Conservation (phyloP, 2,888 invertebrate species). For the Caenorhabditis plicata region DNA sequence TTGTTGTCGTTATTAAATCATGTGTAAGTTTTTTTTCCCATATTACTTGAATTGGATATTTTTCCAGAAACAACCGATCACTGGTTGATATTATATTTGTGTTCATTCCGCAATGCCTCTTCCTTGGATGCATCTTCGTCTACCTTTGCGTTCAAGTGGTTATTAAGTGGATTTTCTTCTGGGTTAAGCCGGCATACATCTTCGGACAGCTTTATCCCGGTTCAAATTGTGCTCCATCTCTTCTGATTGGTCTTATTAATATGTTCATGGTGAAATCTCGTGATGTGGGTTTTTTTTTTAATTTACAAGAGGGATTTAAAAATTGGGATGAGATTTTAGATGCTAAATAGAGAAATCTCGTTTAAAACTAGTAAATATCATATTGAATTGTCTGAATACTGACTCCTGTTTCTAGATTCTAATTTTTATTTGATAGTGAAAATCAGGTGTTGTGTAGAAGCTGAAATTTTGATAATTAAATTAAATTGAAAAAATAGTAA, state of each 20-base stretch:
- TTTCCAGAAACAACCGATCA: conserved; percentile 70
- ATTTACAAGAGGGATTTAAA: too few species aligned
- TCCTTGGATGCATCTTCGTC: conserved; percentile 86
- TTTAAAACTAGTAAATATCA: too few species aligned
- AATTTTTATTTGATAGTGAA: too few species aligned
- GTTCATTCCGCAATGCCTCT: conserved; percentile 92
- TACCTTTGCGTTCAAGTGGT: conserved; percentile 81
- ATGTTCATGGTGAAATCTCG: conserved; percentile 79
- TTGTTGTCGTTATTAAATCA: conserved; percentile 59
- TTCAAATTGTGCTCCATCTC: conserved; percentile 84
- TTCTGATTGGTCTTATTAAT: conserved; percentile 78
- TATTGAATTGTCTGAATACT: too few species aligned
- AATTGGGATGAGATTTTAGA: too few species aligned
- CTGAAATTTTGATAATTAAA: too few species aligned
- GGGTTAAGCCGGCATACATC: conserved; percentile 40
- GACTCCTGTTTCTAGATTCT: too few species aligned
- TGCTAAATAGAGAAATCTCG: too few species aligned
- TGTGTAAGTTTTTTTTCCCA: conserved; percentile 37
- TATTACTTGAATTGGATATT: background rate
- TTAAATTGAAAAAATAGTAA: too few species aligned
- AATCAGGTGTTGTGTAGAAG: too few species aligned
- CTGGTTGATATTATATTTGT: conserved; percentile 82
- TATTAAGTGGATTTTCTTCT: conserved; percentile 61
- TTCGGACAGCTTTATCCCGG: conserved; percentile 59
- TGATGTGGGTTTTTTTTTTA: conserved; percentile 13